Conservation (phyloP, 2,888 invertebrate genomes). For the Hermaeophaga mercurialis region DNA sequence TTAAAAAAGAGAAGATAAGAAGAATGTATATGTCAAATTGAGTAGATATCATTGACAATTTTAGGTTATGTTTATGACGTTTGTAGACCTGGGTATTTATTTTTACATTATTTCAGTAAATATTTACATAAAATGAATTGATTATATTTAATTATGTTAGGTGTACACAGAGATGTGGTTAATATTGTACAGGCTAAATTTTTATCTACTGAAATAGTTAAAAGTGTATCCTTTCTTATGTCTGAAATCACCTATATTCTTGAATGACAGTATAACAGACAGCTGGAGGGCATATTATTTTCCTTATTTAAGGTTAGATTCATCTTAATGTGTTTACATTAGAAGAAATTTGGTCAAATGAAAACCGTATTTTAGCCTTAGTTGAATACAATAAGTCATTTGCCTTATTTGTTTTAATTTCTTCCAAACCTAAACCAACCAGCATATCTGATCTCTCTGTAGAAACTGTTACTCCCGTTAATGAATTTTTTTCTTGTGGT, state of each 20-base stretch:
- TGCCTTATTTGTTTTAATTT: conserved; percentile 64
- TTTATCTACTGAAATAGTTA: conserved; percentile 62
- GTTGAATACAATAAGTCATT: conserved; percentile 63
- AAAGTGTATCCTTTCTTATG: conserved; percentile 61
- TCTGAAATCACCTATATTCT: not conserved
- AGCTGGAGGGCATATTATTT: conserved; percentile 18
- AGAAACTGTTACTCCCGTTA: conserved; percentile 80
- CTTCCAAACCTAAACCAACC: conserved; percentile 69
- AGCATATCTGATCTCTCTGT: conserved; percentile 78
- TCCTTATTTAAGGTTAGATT: conserved; percentile 49
- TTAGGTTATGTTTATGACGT: conserved; percentile 30
- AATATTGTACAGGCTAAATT: conserved; percentile 65
- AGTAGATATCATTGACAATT: no score
- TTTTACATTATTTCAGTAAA: conserved; percentile 23
- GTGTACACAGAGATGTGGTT: conserved; percentile 51
- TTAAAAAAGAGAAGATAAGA: no score
- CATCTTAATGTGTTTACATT: conserved; percentile 55
- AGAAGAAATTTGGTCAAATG: conserved; percentile 60
- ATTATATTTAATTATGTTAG: conserved; percentile 43
- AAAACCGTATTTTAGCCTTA: conserved; percentile 63
- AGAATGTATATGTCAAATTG: no score
- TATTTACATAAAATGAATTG: conserved; percentile 28
- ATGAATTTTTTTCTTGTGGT: conserved; percentile 78
- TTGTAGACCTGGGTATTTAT: conserved; percentile 12
- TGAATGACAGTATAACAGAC: not conserved